Evolutionary conservation across 2,797 vertebrate species (phyloP), one percentile per base, ranked within the genome.

Genomic region (Sebastes flavidus): DNA sequence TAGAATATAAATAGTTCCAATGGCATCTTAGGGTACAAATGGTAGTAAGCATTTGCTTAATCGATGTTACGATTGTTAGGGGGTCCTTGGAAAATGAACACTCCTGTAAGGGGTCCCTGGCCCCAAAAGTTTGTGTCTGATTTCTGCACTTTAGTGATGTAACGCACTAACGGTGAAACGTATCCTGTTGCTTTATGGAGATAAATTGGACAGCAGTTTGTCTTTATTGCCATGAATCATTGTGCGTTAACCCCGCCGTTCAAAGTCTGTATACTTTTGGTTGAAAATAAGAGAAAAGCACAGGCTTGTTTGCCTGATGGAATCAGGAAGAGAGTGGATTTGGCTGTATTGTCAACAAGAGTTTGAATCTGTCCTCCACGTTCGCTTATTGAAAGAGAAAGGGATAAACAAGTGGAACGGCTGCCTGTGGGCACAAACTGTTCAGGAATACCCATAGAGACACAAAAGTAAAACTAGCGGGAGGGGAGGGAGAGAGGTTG

Each of bases 371-470:
- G 61, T 91, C 79, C 6, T 78, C 81, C 61, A 62, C 82, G 71
- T 74, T 82, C 20, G 75, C 75, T 88, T 84, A 90, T 90, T 87
- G 73, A 82, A 87, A 91, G 85, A 85, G 90, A 93, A 93, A 83
- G 81, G 77, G 63, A 91, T 91, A 92, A 92, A 92, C 89, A 90
- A 90, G 85, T 90, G 86, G 81, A 90, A 89, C n/a, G 32, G 78
- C 71, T 78, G 82, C 84, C 79, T 85, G 67, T 75, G 65, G 86
- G 84, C 84, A 88, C 73, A 84, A 81, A 82, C 60, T 69, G 61
- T 85, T 91, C 80, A 87, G 82, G 81, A 83, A 91, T 87, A 91
- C 87, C 82, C 74, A 84, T 20, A 70, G 78, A 90, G 86, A 75
- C 72, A 88, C 63, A 89, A 83, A 81, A 74, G 75, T 10, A 81